Percentiles rank a stretch among this genome's conserved stretches.
Evolutionary conservation across 2,888 invertebrate species (phyloP).

Genomic region (Julus scanicus): DNA sequence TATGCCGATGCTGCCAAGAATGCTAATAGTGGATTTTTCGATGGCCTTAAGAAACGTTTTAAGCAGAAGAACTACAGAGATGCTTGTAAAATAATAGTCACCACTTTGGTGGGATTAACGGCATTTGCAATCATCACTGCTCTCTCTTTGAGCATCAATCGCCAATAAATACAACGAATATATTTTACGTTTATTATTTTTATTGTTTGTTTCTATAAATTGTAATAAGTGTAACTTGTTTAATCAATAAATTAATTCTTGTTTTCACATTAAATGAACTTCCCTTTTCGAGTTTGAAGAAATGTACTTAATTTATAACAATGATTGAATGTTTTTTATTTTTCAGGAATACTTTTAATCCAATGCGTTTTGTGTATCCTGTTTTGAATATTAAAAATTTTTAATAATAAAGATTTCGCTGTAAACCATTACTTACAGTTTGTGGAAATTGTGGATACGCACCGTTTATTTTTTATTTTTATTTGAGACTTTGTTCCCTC

Average conservation of each 20-base stretch:
- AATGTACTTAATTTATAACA: too few species aligned
- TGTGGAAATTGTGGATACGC: too few species aligned
- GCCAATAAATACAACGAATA: neutral
- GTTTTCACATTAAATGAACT: too few species aligned
- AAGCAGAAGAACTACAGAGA: slow-evolving; percentile 31
- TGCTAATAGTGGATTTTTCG: neutral
- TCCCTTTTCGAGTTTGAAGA: too few species aligned
- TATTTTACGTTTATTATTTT: neutral
- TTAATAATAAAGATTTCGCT: too few species aligned
- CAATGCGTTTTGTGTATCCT: too few species aligned
- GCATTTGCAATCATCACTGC: slow-evolving; percentile 53
- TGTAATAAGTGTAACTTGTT: neutral
- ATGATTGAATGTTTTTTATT: too few species aligned
- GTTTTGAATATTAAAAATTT: too few species aligned
- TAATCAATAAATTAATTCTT: neutral
- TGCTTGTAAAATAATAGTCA: slow-evolving; percentile 51
- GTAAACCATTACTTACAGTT: too few species aligned
- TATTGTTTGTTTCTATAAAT: neutral
- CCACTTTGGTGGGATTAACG: slow-evolving; percentile 50
- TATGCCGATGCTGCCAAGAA: neutral
- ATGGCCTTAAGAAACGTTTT: slow-evolving; percentile 26
- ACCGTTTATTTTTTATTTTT: too few species aligned
- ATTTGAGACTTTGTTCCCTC: too few species aligned
- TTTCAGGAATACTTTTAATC: too few species aligned
- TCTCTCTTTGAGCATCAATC: slow-evolving; percentile 50